Evolutionary conservation across 2,797 vertebrate species (phyloP).

Genomic region (Microctenopoma steveboyesi): DNA sequence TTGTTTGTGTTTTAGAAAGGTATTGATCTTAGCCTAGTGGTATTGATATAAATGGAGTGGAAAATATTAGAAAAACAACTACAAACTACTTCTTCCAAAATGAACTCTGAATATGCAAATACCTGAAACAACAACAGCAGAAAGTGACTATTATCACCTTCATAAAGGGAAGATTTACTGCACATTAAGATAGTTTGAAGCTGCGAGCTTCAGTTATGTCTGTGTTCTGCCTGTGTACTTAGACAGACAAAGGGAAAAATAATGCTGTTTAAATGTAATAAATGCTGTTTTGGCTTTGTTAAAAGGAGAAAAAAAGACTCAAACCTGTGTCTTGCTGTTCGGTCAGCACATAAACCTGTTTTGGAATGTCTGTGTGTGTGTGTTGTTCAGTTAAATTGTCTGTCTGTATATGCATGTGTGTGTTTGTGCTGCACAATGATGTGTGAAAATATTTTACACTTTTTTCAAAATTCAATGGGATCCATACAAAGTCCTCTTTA

Average conservation of each 20-base stretch:
- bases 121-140: too few species aligned
- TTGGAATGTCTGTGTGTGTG: constrained; percentile 15
- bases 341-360: constrained; percentile 19
- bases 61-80: not conserved
- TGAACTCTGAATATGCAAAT: too few species aligned
- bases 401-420: constrained; percentile 11
- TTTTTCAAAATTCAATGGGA: constrained; percentile 33
- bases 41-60: too few species aligned
- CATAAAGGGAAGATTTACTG: not conserved
- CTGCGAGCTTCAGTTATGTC: not conserved
- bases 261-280: not conserved
- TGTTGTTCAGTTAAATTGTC: not conserved
- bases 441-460: not conserved
- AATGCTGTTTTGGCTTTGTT: not conserved
- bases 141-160: too few species aligned
- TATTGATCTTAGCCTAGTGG: not conserved
- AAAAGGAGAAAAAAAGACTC: constrained; percentile 27
- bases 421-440: constrained; percentile 22
- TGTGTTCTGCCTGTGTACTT: constrained; percentile 2
- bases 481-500: constrained; percentile 30
- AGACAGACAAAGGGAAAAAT: constrained; percentile 5
- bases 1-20: not conserved
- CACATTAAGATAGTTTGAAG: not conserved
- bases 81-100: not conserved
- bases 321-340: constrained; percentile 11